A percentile compares a stretch with the other conserved stretches of the same genome.
phyloP scores from a whole-genome alignment of 2,113 vertebrate species.

The Craseonycteris thonglongyai region DNA sequence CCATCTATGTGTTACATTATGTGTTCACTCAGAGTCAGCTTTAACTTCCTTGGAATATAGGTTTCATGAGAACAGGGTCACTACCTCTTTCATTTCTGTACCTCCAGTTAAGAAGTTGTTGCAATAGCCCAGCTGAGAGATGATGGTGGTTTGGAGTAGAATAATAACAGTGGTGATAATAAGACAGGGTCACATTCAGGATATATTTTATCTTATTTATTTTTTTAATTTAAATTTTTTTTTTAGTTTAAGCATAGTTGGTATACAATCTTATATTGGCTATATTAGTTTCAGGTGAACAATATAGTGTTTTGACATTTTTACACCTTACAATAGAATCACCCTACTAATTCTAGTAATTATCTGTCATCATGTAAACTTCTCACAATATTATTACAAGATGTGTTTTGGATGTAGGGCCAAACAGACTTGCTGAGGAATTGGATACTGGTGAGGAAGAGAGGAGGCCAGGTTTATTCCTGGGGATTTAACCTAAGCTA shows the following conservation, averaged over 20 bases:
- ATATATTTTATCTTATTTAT: background rate
- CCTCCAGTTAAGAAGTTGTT: background rate
- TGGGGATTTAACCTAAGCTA: background rate
- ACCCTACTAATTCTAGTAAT: too few species aligned
- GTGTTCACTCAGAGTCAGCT: too few species aligned
- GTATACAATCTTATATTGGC: too few species aligned
- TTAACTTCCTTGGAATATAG: background rate
- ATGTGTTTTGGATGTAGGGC: background rate
- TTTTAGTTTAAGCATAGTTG: too few species aligned
- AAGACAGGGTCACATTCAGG: background rate
- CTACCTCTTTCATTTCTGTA: background rate
- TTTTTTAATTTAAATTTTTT: too few species aligned
- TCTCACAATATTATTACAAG: background rate
- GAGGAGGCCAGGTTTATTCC: background rate
- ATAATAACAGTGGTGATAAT: background rate
- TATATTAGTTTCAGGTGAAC: too few species aligned
- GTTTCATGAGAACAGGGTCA: background rate
- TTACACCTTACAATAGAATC: too few species aligned
- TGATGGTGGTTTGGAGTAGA: background rate
- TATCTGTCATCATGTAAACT: too few species aligned
- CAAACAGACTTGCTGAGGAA: background rate
- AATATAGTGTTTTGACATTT: too few species aligned
- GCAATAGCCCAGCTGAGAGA: background rate
- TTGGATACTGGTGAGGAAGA: background rate
- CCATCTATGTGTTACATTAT: too few species aligned